Evolutionary conservation across 2,797 vertebrate species (phyloP), one percentile per base, ranked within the genome.

Genomic region (Tauraco hartlaubi): DNA sequence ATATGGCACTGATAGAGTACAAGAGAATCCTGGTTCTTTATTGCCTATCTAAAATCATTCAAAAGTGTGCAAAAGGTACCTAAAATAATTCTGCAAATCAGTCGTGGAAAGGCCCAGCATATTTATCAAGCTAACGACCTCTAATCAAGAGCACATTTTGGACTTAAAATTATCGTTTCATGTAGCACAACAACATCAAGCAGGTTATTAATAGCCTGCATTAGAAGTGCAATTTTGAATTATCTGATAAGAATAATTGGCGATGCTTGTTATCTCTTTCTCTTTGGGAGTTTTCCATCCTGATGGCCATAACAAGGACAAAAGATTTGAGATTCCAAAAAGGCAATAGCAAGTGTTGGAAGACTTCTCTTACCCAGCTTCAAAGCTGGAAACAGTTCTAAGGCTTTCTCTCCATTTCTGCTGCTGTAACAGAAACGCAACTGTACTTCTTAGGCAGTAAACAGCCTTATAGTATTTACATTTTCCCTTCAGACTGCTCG

Each of bases 181-280:
- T 61, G 35, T 20, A 75, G 39, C 48, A 72, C 16, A 84, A 84
- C 44, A 83, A 63, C 86, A 94, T 56, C 85, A 85, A 96, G 72
- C 20, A 76, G 51, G 58, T 84, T 94, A 94, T 93, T 89, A 94
- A 94, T 83, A 48, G 93, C 49, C 64, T 87, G 82, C 72, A 90
- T 67, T 56, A 72, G 54, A 79, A 88, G 66, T 5, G 4, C n/a
- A 56, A 81, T 93, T 89, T 88, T 64, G 18, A 92, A 94, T 94
- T 93, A 94, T 81, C 76, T 81, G 94, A 86, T 94, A 95, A 92
- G 85, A 90, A 12, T 94, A 96, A 97, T 56, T 93, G 76, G 84
- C 44, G 74, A 83, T 81, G 72, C 72, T 82, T 68, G 22, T 79
- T 89, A 89, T 91, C 90, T 75, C 72, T 72, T 72, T 86, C 80